Evolutionary conservation across 2,888 invertebrate genomes (phyloP), one percentile per base, ranked within the genome.

Genomic region (Steromphala cineraria): DNA sequence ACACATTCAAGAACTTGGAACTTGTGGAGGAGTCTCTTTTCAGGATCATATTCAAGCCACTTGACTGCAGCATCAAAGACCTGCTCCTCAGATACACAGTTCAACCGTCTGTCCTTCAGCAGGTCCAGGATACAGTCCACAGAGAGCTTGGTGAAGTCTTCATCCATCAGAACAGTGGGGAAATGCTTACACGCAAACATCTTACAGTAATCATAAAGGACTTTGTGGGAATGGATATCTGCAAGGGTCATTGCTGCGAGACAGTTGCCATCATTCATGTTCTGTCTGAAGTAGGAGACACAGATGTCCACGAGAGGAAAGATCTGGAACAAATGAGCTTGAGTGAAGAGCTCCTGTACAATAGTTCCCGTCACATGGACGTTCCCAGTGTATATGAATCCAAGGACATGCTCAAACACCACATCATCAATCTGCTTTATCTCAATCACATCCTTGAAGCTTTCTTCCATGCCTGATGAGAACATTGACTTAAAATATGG

Each of bases 401-500:
- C 87, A 1, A 91, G 80, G 10, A 90, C 88, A 55, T 88, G 87
- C 67, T 88, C 90, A 84, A 91, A 91, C 28, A 91, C 90, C 0
- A 83, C 78, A 17, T 88, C 83, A 56, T 90, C 90, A 8, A 91
- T 86, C 82, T 90, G 89, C 74, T 89, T 88, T 55, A 91, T 86
- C 28, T 87, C 87, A 52, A 91, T 89, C 0, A 85, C 84, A 67
- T 87, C 88, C 78, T 90, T 90, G 36, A 88, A 85, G 76, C 90
- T 89, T 79, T 91, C 91, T 75, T 90, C 90, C 91, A 91, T 91
- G n/a, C 90, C 90, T 0, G 90, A 91, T 2, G 89, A 87, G 84
- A 91, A 91, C 91, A 91, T 91, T 2, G 89, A 89, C 75, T 87
- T 87, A 81, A 91, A 91, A 77, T 91, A 91, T 7, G 89, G 86